These are phyloP conservation scores for Elaphurus davidianus DNA, from an alignment of 2,113 vertebrate genomes.

Conservation along the genomic window DNA sequence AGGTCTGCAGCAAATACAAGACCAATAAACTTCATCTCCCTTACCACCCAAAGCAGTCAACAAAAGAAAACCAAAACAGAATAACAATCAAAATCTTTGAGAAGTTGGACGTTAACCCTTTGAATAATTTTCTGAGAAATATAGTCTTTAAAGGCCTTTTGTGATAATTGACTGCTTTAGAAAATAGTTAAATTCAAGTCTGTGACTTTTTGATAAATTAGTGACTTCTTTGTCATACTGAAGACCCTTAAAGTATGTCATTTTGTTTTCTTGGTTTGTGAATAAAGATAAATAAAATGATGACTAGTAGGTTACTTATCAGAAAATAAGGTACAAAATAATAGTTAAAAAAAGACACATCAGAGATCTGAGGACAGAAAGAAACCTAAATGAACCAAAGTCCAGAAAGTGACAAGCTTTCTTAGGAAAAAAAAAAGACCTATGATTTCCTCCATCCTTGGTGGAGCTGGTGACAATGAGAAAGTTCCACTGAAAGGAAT, in stretches of 20 bases:
- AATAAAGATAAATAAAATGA: not conserved
- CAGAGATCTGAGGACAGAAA: not conserved
- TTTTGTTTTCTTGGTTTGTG: slow-evolving; percentile 14
- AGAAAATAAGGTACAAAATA: not conserved
- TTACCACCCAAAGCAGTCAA: not conserved
- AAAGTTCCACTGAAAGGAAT: not conserved
- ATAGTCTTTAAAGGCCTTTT: not conserved
- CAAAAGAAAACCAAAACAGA: not conserved
- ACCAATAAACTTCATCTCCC: not conserved
- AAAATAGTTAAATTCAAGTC: not conserved
- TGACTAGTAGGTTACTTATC: not conserved
- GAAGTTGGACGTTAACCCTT: not conserved
- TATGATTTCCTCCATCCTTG: not conserved
- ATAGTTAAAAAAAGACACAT: not conserved
- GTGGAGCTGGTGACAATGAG: not conserved
- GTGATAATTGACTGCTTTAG: not conserved
- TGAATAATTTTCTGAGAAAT: not conserved
- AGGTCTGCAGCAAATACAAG: not conserved
- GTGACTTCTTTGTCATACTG: not conserved
- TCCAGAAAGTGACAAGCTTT: not conserved
- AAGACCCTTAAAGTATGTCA: not conserved
- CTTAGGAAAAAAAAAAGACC: not conserved
- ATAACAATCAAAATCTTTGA: not conserved
- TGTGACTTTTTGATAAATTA: not conserved
- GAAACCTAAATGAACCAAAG: not conserved